Percentiles rank a stretch among this genome's conserved stretches.
Conservation (phyloP, 92 coral and sea anemone genomes). For the Diadumene lineata region DNA sequence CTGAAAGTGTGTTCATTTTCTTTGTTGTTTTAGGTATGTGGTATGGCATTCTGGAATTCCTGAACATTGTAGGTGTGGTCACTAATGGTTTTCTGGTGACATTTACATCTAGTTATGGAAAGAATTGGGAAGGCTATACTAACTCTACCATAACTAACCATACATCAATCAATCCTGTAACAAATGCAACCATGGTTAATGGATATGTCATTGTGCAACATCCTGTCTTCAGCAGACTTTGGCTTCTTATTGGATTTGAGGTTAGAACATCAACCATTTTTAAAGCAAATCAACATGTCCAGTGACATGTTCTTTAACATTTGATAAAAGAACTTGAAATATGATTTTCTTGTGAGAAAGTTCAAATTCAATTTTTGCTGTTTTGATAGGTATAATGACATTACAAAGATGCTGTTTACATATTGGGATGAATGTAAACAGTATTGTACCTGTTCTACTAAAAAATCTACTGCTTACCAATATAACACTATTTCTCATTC, state of each 20-base stretch:
- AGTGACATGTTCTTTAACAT: too few species aligned
- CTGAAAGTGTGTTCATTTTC: neutral
- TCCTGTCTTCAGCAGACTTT: conserved; percentile 63
- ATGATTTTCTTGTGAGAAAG: too few species aligned
- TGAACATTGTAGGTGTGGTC: conserved; percentile 92
- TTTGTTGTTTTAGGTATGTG: conserved; percentile 73
- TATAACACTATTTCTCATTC: too few species aligned
- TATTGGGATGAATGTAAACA: too few species aligned
- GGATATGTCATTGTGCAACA: conserved; percentile 60
- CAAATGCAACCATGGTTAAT: conserved; percentile 70
- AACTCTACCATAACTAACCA: conserved; percentile 43
- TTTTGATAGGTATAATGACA: too few species aligned
- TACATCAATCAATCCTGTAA: conserved; percentile 53
- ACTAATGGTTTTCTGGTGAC: conserved; percentile 94
- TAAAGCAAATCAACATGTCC: too few species aligned
- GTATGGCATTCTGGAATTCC: conserved; percentile 89
- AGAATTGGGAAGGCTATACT: conserved; percentile 77
- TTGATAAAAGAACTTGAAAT: too few species aligned
- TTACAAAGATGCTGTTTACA: too few species aligned
- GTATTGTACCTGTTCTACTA: too few species aligned
- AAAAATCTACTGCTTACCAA: too few species aligned
- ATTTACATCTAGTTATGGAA: conserved; percentile 92
- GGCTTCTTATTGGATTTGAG: conserved; percentile 94
- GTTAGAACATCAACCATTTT: too few species aligned
- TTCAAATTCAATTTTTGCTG: too few species aligned